Evolutionary conservation across 1,140 invertebrate genomes (phyloP).

Genomic region (Trichogramma pretiosum): DNA sequence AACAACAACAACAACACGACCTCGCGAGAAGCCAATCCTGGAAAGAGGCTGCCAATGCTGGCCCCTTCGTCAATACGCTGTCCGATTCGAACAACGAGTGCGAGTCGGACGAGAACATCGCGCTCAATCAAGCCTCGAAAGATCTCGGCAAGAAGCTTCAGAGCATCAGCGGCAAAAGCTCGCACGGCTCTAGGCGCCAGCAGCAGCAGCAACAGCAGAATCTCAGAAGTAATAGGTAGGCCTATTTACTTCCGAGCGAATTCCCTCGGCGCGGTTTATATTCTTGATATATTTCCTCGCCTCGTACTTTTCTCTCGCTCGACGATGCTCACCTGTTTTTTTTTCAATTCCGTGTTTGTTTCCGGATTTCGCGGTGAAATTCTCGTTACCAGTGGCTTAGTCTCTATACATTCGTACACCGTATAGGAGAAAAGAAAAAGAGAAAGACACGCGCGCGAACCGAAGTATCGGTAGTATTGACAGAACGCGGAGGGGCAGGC

Average conservation of each 20-base stretch:
- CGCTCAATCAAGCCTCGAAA: slow-evolving; percentile 24
- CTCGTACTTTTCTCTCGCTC: neutral
- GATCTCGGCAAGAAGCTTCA: slow-evolving; percentile 35
- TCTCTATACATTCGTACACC: too few relatives aligned
- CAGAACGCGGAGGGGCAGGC: too few relatives aligned
- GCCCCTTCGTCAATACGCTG: neutral
- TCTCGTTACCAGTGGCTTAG: too few relatives aligned
- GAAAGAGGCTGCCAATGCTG: slow-evolving; percentile 9
- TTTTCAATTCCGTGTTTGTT: too few relatives aligned
- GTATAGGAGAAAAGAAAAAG: neutral
- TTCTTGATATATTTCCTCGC: neutral
- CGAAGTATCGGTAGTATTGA: too few relatives aligned
- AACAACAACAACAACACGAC: neutral
- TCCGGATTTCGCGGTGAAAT: too few relatives aligned
- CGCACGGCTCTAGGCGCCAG: slow-evolving; percentile 12
- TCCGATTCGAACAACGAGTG: neutral
- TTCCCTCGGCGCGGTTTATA: neutral
- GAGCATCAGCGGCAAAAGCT: slow-evolving; percentile 27
- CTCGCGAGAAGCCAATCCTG: neutral
- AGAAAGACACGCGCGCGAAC: too few relatives aligned
- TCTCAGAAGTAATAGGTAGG: slow-evolving; percentile 20
- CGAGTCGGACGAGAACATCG: neutral
- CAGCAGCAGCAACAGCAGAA: neutral
- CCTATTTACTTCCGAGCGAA: neutral
- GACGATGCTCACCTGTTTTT: neutral